These are phyloP conservation scores for Oophaga pumilio DNA, from an alignment of 2,113 vertebrate species.

Conservation along the genomic window DNA sequence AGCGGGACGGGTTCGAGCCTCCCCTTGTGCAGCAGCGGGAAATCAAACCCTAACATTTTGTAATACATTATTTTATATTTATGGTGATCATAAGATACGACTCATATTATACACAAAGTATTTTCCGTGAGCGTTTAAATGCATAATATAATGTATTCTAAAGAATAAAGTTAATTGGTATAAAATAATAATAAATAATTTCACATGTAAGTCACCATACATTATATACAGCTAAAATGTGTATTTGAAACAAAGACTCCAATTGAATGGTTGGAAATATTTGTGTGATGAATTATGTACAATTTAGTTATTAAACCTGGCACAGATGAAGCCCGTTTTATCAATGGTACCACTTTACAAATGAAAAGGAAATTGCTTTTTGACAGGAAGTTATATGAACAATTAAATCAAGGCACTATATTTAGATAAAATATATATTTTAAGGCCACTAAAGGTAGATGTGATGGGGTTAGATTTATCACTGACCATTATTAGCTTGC, in stretches of 20 bases:
- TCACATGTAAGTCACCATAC: background rate
- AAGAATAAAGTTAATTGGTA: background rate
- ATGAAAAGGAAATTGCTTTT: conserved; percentile 49
- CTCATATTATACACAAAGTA: too few species aligned
- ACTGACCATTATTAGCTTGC: conserved; percentile 24
- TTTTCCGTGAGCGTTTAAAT: too few species aligned
- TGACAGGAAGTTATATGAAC: conserved; percentile 40
- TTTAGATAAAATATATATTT: conserved; percentile 47
- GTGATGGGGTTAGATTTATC: conserved; percentile 31
- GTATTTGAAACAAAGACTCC: background rate
- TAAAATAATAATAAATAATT: background rate
- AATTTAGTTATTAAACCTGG: conserved; percentile 43
- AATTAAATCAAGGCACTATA: conserved; percentile 29
- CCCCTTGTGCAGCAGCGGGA: too few species aligned
- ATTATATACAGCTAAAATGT: background rate
- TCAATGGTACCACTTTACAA: conserved; percentile 26
- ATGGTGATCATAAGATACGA: too few species aligned
- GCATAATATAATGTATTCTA: background rate
- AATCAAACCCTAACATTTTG: too few species aligned
- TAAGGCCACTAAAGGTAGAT: conserved; percentile 34
- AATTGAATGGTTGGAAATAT: conserved; percentile 15
- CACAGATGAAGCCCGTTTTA: background rate
- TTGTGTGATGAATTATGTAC: conserved; percentile 17
- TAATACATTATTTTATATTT: too few species aligned
- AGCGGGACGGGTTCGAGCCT: too few species aligned